Conservation (phyloP, 1,140 invertebrate species). For the Scaptomyza hsui region DNA sequence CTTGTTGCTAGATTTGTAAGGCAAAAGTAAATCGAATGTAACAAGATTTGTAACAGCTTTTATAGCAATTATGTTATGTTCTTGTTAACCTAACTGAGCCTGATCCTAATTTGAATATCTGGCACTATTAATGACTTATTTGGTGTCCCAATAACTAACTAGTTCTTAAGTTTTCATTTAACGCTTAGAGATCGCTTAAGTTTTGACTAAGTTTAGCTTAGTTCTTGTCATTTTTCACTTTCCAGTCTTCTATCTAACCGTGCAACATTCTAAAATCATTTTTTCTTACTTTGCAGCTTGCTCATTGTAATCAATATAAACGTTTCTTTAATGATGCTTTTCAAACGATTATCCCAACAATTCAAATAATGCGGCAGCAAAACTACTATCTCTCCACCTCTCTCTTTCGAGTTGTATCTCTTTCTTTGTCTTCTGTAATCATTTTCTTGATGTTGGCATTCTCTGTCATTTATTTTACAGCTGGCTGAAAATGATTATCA, state of each 20-base stretch:
- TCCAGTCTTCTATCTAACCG: not conserved
- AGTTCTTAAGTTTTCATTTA: too few species aligned
- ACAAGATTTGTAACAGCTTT: conserved; percentile 2
- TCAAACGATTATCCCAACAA: too few species aligned
- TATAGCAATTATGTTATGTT: not conserved
- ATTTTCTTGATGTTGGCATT: conserved; percentile 9
- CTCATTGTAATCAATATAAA: not conserved
- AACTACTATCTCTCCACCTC: not conserved
- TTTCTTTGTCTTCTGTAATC: not conserved
- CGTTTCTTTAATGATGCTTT: too few species aligned
- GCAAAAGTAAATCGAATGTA: not conserved
- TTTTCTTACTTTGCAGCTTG: too few species aligned
- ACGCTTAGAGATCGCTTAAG: not conserved
- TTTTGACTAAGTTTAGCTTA: too few species aligned
- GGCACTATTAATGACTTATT: too few species aligned
- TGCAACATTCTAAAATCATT: not conserved
- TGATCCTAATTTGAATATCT: not conserved
- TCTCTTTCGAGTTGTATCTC: not conserved
- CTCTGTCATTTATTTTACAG: conserved; percentile 1
- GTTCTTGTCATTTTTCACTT: not conserved
- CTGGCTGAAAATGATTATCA: not conserved
- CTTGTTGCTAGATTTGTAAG: not conserved
- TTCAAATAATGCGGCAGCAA: conserved; percentile 17
- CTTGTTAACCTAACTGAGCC: not conserved
- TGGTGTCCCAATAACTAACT: too few species aligned